Evolutionary conservation across 2,888 invertebrate genomes (phyloP), one percentile per base, ranked within the genome.

Genomic region (Harmothoe impar): DNA sequence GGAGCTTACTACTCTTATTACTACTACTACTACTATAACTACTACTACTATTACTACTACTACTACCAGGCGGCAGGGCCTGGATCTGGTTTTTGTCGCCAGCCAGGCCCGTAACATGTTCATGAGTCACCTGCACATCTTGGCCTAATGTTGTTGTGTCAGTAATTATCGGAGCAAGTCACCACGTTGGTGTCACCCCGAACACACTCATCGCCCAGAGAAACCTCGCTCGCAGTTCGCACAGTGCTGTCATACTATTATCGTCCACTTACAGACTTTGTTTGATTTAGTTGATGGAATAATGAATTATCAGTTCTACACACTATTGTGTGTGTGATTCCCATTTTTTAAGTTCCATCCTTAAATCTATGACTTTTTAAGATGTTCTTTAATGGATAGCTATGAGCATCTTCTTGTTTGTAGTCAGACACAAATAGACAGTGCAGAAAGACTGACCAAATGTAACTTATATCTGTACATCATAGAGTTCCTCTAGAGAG

Each of bases 101-200:
- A 15, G 77, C 77, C 31, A 5, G 77, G 77, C 77, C 77, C 31
- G 77, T 77, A 77, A 77, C 77, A 77, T 77, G 77, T 77, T 77
- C 31, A 86, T 54, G 29, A 86, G 86, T 86, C 86, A 86, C 43
- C 86, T 86, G 86, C 86, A 86, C 86, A 33, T 86, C 54, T 86
- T 86, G 52, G 86, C 86, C 86, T 86, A 56, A 52, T 86, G 86
- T 86, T 86, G 86, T 86, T 86, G 54, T 86, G 86, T 86, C 86
- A 56, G 86, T 86, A 52, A 86, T 54, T 54, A 54, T 29, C 31
- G 56, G 54, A 23, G 86, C 29, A 29, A 12, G 12, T 86, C 86
- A 86, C 86, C 86, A 86, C 31, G 15, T 15, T 54, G 31, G 52
- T 86, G 52, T 54, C 86, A 29, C 54, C 54, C 52, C 29, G 15